Base-by-base conservation (phyloP, 1,140 invertebrate genomes). In the Drosophila burlai region DNA sequence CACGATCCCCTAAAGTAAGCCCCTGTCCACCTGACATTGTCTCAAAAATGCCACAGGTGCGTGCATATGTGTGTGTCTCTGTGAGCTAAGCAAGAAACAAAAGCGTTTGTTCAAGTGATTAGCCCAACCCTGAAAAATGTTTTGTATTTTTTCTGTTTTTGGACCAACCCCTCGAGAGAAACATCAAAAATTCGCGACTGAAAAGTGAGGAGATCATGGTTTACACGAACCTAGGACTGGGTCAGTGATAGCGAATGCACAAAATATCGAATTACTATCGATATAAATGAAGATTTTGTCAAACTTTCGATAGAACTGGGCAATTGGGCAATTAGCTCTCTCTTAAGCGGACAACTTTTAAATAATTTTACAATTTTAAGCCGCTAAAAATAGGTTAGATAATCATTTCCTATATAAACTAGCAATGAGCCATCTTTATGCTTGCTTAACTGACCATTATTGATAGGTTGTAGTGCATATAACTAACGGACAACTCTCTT, bases 101-200 rank as follows among this genome's bases (percentile, higher is more conserved):
- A 71, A 72, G 66, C 55, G 66, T 73, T 71, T 71, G 69, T 71
- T 73, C 34, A 40, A 73, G 67, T 61, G 69, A 60, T 60, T 71
- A 73, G 69, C 38, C 66, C 54, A 58, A 45, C 55, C 55, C 55
- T 62, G 57, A 66, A 66, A 34, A 63, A 21, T 61, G 15, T 55
- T 40, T 46, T 38, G 36, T 9, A 4, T 52, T 50, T 29, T 29
- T 50, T 11, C 34, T 50, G 34, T 26, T 49, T 61, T 61, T 26
- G 11, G 57, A 66, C 63, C 29, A 46, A 40, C 40, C 52, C 52
- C 40, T 46, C 9, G 13, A 46, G 31, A 43, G 31, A 43, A 31
- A 60, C 13, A 42, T 34, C 29, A 10, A 15, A 54, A 38, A 59
- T 31, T 64, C 7, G 16, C 24, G 15, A 65, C 24, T 31, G 18